Percentiles rank a stretch among this genome's conserved stretches.
Evolutionary conservation across 2,113 vertebrate genomes (phyloP).

Genomic region (Holacanthus passer): DNA sequence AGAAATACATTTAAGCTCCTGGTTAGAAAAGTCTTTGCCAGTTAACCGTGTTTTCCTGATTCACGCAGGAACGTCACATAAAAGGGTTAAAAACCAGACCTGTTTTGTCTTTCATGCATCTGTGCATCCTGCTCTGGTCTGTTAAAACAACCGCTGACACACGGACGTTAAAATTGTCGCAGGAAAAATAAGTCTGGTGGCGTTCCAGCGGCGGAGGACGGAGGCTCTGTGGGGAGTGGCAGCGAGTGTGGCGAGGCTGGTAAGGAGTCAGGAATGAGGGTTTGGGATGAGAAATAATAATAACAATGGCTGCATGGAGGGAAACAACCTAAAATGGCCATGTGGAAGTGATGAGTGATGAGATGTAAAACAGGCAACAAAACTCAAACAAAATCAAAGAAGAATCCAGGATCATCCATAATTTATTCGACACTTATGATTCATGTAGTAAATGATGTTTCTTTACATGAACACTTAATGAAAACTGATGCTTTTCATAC

Average conservation of each 20-base stretch:
- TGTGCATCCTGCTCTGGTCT: not conserved
- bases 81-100: not conserved
- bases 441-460: constrained; percentile 42
- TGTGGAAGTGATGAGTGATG: not conserved
- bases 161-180: not conserved
- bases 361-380: not conserved
- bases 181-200: constrained; percentile 19
- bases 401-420: constrained; percentile 40
- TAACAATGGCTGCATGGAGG: not conserved
- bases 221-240: constrained; percentile 26
- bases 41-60: too few relatives aligned
- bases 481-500: constrained; percentile 7
- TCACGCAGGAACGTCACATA: not conserved
- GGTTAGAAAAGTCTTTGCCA: not conserved
- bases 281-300: constrained; percentile 4
- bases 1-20: not conserved
- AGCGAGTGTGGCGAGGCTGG: constrained; percentile 6
- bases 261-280: constrained; percentile 31
- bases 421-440: constrained; percentile 75
- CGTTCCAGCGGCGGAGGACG: constrained; percentile 4
- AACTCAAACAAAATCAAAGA: not conserved
- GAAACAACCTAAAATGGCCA: constrained; percentile 6
- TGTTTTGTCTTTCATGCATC: not conserved
- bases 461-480: constrained; percentile 63
- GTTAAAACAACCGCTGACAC: not conserved